phyloP scores from a whole-genome alignment of 1,140 invertebrate species.

The Copidosoma floridanum region DNA sequence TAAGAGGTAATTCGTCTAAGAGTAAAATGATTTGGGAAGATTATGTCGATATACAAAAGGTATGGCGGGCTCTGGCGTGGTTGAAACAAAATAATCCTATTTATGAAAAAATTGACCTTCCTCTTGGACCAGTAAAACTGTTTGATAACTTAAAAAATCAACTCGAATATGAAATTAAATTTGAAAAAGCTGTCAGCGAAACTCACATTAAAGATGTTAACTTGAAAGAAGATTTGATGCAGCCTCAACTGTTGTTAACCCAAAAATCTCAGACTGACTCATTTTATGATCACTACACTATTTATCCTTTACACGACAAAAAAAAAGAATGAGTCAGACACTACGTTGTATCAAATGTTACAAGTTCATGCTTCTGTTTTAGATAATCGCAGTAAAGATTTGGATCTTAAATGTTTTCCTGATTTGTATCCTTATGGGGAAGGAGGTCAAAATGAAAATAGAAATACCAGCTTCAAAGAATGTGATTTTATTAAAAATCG shows the following conservation, averaged over 20 bases:
- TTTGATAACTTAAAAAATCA: no score
- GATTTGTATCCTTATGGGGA: constrained; percentile 24
- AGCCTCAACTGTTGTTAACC: no score
- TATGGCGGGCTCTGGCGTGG: neutral
- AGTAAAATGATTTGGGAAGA: neutral
- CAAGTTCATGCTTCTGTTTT: neutral
- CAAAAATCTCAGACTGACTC: no score
- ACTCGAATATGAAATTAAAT: no score
- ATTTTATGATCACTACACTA: constrained; percentile 13
- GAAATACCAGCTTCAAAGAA: no score
- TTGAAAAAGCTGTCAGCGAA: no score
- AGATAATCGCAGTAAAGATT: neutral
- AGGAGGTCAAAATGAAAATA: no score
- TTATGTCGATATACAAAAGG: neutral
- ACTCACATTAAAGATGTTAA: neutral
- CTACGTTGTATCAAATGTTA: neutral
- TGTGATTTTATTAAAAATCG: constrained; percentile 16
- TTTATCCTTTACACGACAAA: no score
- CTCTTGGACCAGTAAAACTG: no score
- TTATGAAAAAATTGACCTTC: neutral
- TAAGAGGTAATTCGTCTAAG: no score
- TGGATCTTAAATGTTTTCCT: constrained; percentile 26
- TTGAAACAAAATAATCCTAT: neutral
- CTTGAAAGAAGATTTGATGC: neutral
- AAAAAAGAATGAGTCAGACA: neutral